Base-by-base conservation (phyloP, 2,113 vertebrate genomes). In the Toxotes jaculatrix region DNA sequence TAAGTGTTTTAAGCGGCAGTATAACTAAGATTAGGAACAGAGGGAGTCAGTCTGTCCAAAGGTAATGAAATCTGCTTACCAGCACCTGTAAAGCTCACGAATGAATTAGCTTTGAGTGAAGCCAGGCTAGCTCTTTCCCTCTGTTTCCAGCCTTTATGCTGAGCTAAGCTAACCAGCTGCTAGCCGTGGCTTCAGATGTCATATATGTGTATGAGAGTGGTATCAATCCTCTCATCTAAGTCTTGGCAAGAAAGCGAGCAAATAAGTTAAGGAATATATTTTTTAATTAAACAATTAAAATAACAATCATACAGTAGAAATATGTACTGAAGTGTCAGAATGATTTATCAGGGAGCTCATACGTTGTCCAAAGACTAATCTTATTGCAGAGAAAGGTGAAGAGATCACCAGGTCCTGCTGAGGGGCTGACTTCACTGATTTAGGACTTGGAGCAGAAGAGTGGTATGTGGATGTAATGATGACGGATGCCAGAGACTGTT, bases 391-490 rank as follows among this genome's bases (percentile, higher is more conserved):
- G 40, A 23, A 9, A 10, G 60, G 59, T 79, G 27, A 70, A 53
- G 12, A 71, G 65, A 68, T 64, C 59, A 43, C 13, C 12, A 7
- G 11, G 43, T 13, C 49, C 32, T 4, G 66, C 60, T 59, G 80
- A 19, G 43, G 0, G 1, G 7, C 53, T 51, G 65, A 8, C 49
- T 68, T 10, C 16, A 4, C 72, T 16, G 21, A n/a, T n/a, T 38
- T 10, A 61, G 32, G 42, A 47, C 42, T 4, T 16, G 21, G 19
- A 59, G 31, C 64, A 77, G 38, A 49, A 47, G 32, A 49, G 27
- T 19, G 40, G 42, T 36, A 8, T 62, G 49, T 53, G 19, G n/a
- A 51, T 17, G 14, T 21, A 40, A 60, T 51, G 43, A 63, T 62
- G 76, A 38, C 17, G 43, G 32, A 43, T 43, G 2, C 42, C 42